Base-by-base conservation (phyloP, 2,113 vertebrate species). In the Erythrocercus mccallii region DNA sequence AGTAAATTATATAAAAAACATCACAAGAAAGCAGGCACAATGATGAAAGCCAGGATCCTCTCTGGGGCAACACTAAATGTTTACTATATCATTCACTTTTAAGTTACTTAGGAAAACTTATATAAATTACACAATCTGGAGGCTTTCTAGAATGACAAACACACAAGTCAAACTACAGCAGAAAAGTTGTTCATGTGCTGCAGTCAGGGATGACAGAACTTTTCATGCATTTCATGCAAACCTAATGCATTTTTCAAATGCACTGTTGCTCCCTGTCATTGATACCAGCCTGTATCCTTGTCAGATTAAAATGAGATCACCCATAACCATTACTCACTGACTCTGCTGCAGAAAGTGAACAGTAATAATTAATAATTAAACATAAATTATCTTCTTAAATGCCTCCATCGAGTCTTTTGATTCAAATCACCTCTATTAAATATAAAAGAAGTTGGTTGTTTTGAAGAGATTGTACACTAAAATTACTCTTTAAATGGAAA, bases 341-440 rank as follows among this genome's bases (percentile, higher is more conserved):
- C 31, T 50, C 62, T 11, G 28, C 6, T 44, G 24, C 40, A 48
- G 30, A 23, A 80, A 77, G 9, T 27, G 7, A 40, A 65, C 33
- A 37, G 28, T n/a, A 92, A 38, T 40, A 60, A 72, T 37, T 27
- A 93, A 42, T 40, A 53, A 60, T 47, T 35, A 65, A 73, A 44
- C 40, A 84, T 3, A 10, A 31, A 50, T 44, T 47, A 50, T 21
- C 45, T 33, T 70, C 60, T 66, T 60, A n/a, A 30, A 90, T 40
- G 40, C 8, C 38, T 66, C 21, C 56, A 84, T 6, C 0, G 0
- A 69, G 24, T 42, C 33, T 71, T 76, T 74, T n/a, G n/a, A n/a
- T n/a, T 37, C 4, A 4, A 72, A 54, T 57, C 21, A 48, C 9
- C n/a, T 64, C 19, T 24, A 60, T n/a, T 72, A 87, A 62, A 81